These are phyloP conservation scores for Artibeus lituratus DNA, from an alignment of 2,797 vertebrate genomes.

Conservation along the genomic window DNA sequence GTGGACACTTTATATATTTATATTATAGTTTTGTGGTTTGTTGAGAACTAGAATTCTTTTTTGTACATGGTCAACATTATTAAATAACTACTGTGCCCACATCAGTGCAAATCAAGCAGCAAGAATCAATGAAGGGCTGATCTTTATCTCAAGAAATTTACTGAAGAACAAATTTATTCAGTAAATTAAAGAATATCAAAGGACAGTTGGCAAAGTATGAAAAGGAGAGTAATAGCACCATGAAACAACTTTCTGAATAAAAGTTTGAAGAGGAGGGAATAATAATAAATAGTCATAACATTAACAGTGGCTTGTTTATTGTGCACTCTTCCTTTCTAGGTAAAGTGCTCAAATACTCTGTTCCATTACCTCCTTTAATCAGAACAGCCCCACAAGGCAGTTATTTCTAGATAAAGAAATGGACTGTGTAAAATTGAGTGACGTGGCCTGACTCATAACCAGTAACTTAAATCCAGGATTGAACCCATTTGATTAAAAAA, in stretches of 20 bases:
- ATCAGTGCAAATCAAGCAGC: background rate
- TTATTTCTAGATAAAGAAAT: slow-evolving; percentile 33
- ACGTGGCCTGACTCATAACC: background rate
- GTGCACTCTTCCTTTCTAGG: background rate
- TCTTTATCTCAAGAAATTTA: background rate
- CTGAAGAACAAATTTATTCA: background rate
- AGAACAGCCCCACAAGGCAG: background rate
- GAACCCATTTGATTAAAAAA: background rate
- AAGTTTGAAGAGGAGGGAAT: background rate
- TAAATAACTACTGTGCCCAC: background rate
- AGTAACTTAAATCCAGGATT: background rate
- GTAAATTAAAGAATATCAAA: background rate
- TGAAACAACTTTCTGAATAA: background rate
- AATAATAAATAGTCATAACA: background rate
- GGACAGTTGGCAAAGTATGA: background rate
- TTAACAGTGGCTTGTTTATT: background rate
- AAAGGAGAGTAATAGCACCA: background rate
- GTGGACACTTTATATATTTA: background rate
- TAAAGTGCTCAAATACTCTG: background rate
- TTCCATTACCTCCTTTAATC: background rate
- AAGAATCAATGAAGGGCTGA: background rate
- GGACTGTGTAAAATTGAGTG: background rate
- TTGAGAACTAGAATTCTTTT: background rate
- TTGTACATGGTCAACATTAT: background rate
- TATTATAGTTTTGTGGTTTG: background rate